Percentiles rank a stretch among this genome's conserved stretches.
Conservation (phyloP, 2,113 vertebrate genomes). For the Myodes glareolus region DNA sequence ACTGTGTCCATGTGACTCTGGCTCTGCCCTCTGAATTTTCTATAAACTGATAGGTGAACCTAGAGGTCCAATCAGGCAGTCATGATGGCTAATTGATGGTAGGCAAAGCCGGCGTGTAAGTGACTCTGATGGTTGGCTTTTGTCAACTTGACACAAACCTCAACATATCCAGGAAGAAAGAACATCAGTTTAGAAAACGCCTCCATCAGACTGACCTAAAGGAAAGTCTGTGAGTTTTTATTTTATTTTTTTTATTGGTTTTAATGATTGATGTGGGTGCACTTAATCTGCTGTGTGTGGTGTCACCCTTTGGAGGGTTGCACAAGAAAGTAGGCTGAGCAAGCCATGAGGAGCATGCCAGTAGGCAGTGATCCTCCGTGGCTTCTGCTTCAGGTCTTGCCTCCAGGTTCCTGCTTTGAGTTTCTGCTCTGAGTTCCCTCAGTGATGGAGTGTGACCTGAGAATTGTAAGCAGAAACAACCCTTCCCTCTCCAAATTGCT, state of each 20-base stretch:
- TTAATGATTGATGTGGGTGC: background rate
- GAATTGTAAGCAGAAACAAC: background rate
- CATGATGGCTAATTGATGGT: background rate
- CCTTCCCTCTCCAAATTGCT: background rate
- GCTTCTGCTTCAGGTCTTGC: background rate
- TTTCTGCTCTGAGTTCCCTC: background rate
- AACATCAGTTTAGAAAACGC: background rate
- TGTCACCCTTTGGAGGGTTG: background rate
- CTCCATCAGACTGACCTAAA: background rate
- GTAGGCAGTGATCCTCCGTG: background rate
- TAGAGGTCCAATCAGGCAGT: background rate
- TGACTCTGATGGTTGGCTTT: background rate
- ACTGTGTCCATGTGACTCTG: accelerated
- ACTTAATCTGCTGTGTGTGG: background rate
- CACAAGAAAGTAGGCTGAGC: background rate
- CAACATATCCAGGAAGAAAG: background rate
- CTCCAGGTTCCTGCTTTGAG: background rate
- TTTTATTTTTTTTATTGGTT: background rate
- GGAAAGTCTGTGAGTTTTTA: background rate
- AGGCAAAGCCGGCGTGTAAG: background rate
- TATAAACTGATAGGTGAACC: background rate
- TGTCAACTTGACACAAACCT: background rate
- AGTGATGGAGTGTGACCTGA: background rate
- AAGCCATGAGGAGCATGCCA: background rate
- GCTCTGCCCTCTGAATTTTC: background rate